Evolutionary conservation across 2,797 vertebrate genomes (phyloP), one percentile per base, ranked within the genome.

Genomic region (Falco rusticolus): DNA sequence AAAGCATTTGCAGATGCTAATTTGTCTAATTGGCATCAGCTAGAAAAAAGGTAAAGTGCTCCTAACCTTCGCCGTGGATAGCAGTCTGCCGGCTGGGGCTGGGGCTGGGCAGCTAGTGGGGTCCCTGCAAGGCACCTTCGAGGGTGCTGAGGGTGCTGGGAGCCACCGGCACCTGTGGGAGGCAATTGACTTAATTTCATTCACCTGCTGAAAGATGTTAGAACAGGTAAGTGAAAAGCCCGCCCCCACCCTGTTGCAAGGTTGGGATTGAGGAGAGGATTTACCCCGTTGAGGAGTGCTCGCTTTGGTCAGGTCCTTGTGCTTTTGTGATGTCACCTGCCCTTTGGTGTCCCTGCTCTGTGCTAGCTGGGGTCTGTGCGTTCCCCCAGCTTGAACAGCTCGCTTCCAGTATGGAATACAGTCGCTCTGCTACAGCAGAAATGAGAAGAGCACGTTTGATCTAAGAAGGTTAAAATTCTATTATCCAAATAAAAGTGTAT

Each of bases 1-100:
- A 43, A 74, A 84, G 37, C 82, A 31, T 31, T 72, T 84, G 86
- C 68, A 91, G 24, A 90, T 89, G 33, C 89, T 88, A 50, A 68
- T 68, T 85, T 89, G 64, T 60, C 90, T 95, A 93, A 94, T 85
- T 88, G 74, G 81, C 80, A n/a, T 61, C 82, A 88, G 92, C 87
- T 87, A 11, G 70, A 45, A 56, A 54, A n/a, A 86, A 39, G 69
- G 39, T 1, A 18, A 92, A 71, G 48, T 29, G 11, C 48, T 60
- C 22, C 90, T 89, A 54, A 57, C 50, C 11, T 1, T 81, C 41
- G 41, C 41, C 13, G 41, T 41, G 41, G 41, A 41, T 41, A 41
- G 41, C 41, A 41, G 41, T 15, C 41, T 41, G 41, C 41, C 14
- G 13, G 41, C 14, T 15, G 12, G 6, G 14, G 41, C 41, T 41